Evolutionary conservation across 2,888 invertebrate genomes (phyloP).

Genomic region (Itoplectis maculator): DNA sequence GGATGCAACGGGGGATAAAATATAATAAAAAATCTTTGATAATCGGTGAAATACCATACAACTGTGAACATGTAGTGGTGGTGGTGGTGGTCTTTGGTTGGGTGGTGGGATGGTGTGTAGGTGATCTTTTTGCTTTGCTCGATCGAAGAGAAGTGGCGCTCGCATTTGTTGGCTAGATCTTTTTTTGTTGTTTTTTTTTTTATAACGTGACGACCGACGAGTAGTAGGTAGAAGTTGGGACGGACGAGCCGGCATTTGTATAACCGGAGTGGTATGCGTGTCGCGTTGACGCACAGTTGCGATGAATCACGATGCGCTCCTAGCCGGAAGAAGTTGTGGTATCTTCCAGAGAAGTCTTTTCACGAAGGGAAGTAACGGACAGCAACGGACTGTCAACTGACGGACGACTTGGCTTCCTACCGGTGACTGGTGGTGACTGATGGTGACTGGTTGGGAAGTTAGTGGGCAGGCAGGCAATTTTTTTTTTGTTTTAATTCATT

Average conservation of each 20-base stretch:
- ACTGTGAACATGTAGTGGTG: slow-evolving; percentile 83
- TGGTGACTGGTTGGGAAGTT: slow-evolving; percentile 84
- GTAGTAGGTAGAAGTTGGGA: slow-evolving; percentile 72
- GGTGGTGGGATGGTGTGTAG: slow-evolving; percentile 83
- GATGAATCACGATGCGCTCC: slow-evolving; percentile 78
- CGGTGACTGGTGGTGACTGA: slow-evolving; percentile 80
- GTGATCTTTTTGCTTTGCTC: slow-evolving; percentile 83
- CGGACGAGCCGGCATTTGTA: slow-evolving; percentile 59
- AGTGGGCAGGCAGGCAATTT: slow-evolving; percentile 84
- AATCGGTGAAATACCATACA: slow-evolving; percentile 83
- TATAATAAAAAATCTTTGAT: slow-evolving; percentile 77
- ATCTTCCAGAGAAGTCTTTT: slow-evolving; percentile 77
- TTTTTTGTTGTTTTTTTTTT: slow-evolving; percentile 19
- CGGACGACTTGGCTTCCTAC: slow-evolving; percentile 67
- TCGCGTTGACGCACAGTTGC: neutral
- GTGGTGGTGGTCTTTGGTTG: slow-evolving; percentile 75
- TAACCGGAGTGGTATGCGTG: slow-evolving; percentile 10
- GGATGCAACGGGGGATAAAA: slow-evolving; percentile 47
- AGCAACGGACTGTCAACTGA: slow-evolving; percentile 79
- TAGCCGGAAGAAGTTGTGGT: slow-evolving; percentile 81
- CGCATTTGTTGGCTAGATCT: slow-evolving; percentile 71
- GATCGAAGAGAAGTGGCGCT: slow-evolving; percentile 82
- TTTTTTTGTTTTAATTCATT: slow-evolving; percentile 62
- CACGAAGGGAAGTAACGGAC: slow-evolving; percentile 71
- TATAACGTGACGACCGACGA: slow-evolving; percentile 72